Conservation (phyloP, 2,888 invertebrate genomes). For the Cheilosia scutellata region DNA sequence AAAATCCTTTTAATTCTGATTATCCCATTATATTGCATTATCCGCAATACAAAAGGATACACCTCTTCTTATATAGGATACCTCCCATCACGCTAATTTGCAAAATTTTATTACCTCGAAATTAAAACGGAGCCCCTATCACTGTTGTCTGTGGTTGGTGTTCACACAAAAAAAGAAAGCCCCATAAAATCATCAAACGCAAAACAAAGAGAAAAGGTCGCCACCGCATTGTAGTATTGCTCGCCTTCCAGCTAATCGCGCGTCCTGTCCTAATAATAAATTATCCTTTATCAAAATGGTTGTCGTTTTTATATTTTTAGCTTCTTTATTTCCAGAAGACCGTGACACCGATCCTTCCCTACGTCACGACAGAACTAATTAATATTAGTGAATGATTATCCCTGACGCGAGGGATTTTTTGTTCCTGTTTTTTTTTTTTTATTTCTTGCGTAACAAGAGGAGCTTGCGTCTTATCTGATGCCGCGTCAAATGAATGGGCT, state of each 20-base stretch:
- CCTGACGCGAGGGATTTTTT: constrained; percentile 38
- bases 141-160: neutral
- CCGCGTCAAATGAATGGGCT: constrained; percentile 63
- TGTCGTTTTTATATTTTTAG: neutral
- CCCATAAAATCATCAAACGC: constrained; percentile 27
- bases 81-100: constrained; percentile 49
- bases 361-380: constrained; percentile 61
- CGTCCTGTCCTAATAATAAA: constrained; percentile 69
- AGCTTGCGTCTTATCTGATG: constrained; percentile 32
- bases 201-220: constrained; percentile 42
- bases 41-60: neutral
- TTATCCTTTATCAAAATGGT: constrained; percentile 68
- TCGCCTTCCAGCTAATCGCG: constrained; percentile 60
- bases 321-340: constrained; percentile 21
- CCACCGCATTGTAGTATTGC: constrained; percentile 31
- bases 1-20: neutral
- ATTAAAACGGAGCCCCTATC: constrained; percentile 50
- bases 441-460: neutral
- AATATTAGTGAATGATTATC: constrained; percentile 74
- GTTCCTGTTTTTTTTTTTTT: constrained; percentile 27
- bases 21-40: neutral
- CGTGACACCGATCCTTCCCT: neutral
- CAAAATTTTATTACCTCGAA: constrained; percentile 62
- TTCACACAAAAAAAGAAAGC: constrained; percentile 18
- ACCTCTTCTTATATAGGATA: neutral